Base-by-base conservation (phyloP, 2,797 vertebrate genomes). In the Catamblyrhynchus diadema region DNA sequence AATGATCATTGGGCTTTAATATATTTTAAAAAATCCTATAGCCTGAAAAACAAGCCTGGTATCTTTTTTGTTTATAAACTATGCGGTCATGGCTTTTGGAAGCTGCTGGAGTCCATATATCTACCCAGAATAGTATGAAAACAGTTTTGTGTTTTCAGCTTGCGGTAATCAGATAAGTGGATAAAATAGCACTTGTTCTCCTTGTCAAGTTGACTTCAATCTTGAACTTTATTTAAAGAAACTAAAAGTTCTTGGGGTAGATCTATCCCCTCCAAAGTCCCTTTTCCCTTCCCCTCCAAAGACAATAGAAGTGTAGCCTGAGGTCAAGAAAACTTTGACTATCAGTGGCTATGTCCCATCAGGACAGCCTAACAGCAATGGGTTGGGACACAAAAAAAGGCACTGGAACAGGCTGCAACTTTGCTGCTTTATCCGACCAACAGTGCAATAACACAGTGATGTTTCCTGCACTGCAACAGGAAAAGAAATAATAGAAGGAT, bases 1-100 rank as follows among this genome's bases (percentile, higher is more conserved):
- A 95, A 85, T 73, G 37, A 88, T 93, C 33, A 94, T 88, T 96
- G 96, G 73, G 53, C 23, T 93, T 94, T 90, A 81, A 77, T 92
- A 5, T 85, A 33, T 35, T 86, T 35, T 86, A 80, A 33, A 24
- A 13, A 37, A 12, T 92, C 79, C 60, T 61, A 8, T 79, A 41
- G 23, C 78, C 23, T n/a, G 53, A 64, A 93, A 95, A 83, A 82
- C 37, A 93, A 77, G 9, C 7, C 21, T 66, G 10, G 5, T 66
- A 32, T 30, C 24, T 78, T 1, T 35, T 88, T 93, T 77, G 44
- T 24, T 77, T 59, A 37, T n/a, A 17, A 70, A 60, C 17, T 8
- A 45, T 39, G 16, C 25, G 17, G 9, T 74, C 19, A 37, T 25
- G 64, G 10, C 14, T 88, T 91, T 88, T 57, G 32, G 7, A 74